Percentiles rank a stretch among this genome's conserved stretches.
Evolutionary conservation across 2,113 vertebrate genomes (phyloP).

Genomic region (Plestiodon gilberti): DNA sequence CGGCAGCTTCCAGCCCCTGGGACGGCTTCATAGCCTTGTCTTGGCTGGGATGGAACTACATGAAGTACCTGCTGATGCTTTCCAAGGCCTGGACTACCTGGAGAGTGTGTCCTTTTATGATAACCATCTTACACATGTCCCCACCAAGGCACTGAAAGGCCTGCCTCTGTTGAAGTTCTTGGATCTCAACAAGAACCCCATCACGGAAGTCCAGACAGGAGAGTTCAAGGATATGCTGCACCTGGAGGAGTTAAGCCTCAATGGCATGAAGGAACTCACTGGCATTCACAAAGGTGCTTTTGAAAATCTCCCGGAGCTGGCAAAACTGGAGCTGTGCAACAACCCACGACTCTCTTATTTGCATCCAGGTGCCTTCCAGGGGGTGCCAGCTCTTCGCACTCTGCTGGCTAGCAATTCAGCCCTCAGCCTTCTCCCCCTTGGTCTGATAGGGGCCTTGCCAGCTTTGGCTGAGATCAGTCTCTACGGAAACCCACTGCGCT

Average conservation of each 20-base stretch:
- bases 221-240: constrained; percentile 81
- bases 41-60: constrained; percentile 81
- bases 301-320: constrained; percentile 79
- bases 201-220: constrained; percentile 72
- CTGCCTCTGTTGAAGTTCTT: constrained; percentile 83
- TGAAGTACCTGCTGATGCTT: constrained; percentile 76
- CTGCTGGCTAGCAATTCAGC: constrained; percentile 79
- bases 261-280: constrained; percentile 82
- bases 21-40: constrained; percentile 81
- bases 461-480: constrained; percentile 73
- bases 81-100: constrained; percentile 80
- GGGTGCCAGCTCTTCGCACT: constrained; percentile 74
- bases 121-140: constrained; percentile 77
- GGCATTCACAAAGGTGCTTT: constrained; percentile 77
- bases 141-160: constrained; percentile 74
- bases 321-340: constrained; percentile 80
- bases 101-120: constrained; percentile 85
- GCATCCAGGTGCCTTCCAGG: constrained; percentile 75
- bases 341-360: constrained; percentile 79
- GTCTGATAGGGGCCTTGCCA: constrained; percentile 72
- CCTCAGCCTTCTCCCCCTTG: constrained; percentile 77
- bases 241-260: constrained; percentile 83
- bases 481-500: constrained; percentile 81
- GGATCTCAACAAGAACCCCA: constrained; percentile 84
- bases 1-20: constrained; percentile 80